Evolutionary conservation across 2,113 vertebrate species (phyloP), one percentile per base, ranked within the genome.

Genomic region (Oreocharis arfaki): DNA sequence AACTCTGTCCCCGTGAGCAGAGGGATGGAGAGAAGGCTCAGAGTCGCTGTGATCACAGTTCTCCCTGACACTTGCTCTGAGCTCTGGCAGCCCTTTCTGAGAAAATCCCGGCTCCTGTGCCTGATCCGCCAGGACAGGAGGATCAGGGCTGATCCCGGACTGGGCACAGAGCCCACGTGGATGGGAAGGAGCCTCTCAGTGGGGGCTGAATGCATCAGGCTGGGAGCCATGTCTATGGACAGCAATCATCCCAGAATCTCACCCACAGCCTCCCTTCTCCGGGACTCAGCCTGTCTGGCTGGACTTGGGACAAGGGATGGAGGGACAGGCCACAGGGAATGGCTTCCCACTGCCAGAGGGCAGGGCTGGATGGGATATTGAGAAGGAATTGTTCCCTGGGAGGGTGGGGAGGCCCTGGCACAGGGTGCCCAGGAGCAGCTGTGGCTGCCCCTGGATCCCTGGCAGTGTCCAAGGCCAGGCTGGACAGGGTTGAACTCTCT

Each of bases 401-500:
- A 73, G 59, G 60, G 33, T 81, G 77, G 37, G 22, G 1, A 80
- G 35, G 67, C 22, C 26, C 67, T 73, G 67, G 86, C 59, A 27
- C 37, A 50, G 76, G 49, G 18, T 81, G 50, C 18, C 32, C 86
- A 81, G 59, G 59, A 50, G 75, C 2, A 88, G 67, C 77, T 74
- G 86, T 13, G 76, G 52, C 86, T 89, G 68, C 8, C 19, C 37
- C 68, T 64, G 59, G 23, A 82, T 67, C 52, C 87, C 60, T 52
- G 77, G 19, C 1, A 67, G 68, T 46, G 60, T 0, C 69, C 61
- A 7, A 52, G 60, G 19, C 16, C 69, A 50, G 59, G 50, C 0
- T 65, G 59, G 50, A 0, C 15, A 16, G 20, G 10, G 37, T 14
- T 68, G 39, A 53, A 46, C 28, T 2, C 19, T 81, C 7, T 13